Base-by-base conservation (phyloP, 2,797 vertebrate species). In the Gallinago solitaria region DNA sequence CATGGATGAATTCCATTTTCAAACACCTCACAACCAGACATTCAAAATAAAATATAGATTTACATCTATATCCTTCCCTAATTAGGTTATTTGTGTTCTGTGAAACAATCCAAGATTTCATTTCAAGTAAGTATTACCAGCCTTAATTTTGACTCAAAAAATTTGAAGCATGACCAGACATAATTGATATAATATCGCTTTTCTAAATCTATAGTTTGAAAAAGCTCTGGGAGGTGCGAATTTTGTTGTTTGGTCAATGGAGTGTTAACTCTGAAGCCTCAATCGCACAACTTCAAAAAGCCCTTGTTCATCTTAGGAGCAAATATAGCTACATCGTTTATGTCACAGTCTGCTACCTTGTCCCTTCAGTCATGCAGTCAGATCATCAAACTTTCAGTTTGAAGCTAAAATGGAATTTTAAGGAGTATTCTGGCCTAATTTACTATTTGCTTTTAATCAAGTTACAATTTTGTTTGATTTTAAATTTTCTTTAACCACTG, bases 401-500 rank as follows among this genome's bases (percentile, higher is more conserved):
- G 71, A 92, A 92, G 77, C 70, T 90, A 83, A 95, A 95, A 93
- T 77, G 64, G 37, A 90, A 85, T 88, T 93, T 96, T 90, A 93
- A 95, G 85, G 71, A 89, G 48, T 82, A 69, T 95, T 93, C 81
- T 71, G 71, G 61, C 33, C 78, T 94, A 95, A 97, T 94, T 90
- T 95, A 96, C 75, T 94, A 51, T 63, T 85, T 86, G 77, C 71
- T 96, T 95, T 96, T 93, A 96, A 96, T 96, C 83, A 96, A 95
- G 95, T 83, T 85, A 90, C 90, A 90, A 56, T 90, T 95, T 93
- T 91, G 77, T 91, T 95, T 90, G 83, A 18, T 94, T 96, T 79
- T 89, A 93, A 87, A 95, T 96, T 96, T 96, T 91, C 83, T 91
- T 93, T 95, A 92, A 87, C 93, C 63, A 20, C 85, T 76, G 48